Evolutionary conservation across 2,797 vertebrate species (phyloP).

Genomic region (Agapornis canus): DNA sequence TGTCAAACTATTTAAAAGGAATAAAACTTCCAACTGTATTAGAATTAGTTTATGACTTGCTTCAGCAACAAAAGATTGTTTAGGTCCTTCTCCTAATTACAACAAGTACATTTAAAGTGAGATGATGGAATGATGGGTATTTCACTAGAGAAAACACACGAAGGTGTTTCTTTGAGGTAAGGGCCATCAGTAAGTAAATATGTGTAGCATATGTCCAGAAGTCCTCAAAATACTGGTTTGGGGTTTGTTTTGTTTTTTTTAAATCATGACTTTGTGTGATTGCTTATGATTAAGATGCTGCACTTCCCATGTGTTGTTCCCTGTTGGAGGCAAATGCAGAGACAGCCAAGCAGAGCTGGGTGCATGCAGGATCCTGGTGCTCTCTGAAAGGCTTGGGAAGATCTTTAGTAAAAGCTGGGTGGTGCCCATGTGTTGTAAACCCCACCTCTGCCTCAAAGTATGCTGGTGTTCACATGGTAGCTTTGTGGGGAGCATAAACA

Average conservation of each 20-base stretch:
- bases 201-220: neutral
- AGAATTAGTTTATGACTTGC: neutral
- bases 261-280: neutral
- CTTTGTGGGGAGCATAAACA: neutral
- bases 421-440: neutral
- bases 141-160: neutral
- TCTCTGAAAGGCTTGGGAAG: neutral
- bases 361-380: fast-evolving
- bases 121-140: neutral
- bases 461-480: neutral
- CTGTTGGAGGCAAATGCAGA: neutral
- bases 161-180: neutral
- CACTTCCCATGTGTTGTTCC: neutral
- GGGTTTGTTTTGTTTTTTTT: neutral
- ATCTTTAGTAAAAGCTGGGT: neutral
- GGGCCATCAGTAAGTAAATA: neutral
- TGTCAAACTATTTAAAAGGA: neutral
- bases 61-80: neutral
- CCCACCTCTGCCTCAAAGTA: neutral
- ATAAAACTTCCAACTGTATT: neutral
- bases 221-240: neutral
- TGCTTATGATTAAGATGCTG: neutral
- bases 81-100: neutral
- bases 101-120: neutral
- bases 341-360: neutral